Evolutionary conservation across 2,888 invertebrate genomes (phyloP), one percentile per base, ranked within the genome.

Genomic region (Aleiodes leptofemur): DNA sequence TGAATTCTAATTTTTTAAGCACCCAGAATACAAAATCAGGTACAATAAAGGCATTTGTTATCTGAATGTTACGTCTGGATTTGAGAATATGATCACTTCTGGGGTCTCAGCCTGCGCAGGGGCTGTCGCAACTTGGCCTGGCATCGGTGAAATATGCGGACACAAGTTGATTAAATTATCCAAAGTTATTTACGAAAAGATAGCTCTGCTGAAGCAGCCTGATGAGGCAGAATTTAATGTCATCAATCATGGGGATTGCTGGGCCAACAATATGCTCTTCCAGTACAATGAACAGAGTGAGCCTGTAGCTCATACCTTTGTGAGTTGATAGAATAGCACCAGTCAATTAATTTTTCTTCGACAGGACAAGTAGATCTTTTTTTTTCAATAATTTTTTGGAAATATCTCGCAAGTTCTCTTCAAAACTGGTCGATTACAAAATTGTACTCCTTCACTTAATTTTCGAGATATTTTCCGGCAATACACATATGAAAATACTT

Each of bases 261-360:
- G 43, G 43, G 43, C 3, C 11, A 43, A 43, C 7, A 43, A 43
- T 11, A 8, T 43, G 11, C 43, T 43, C 9, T 43, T 43, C 43
- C 43, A 9, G 9, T 88, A 88, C 76, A 79, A 87, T 71, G 76
- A 81, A n/a, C 73, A 82, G 4, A 77, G 78, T 23, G 81, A 84
- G 29, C 85, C 83, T 0, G 70, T 79, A n/a, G 77, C 78, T 9
- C 86, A 86, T 8, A 87, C 87, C 56, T 86, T 86, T 69, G 88
- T 89, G 77, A 83, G 85, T 83, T 73, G 43, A 43, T 43, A 8
- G 4, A 34, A 34, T 34, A 34, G 34, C 34, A 34, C 34, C 4
- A 34, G 34, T 34, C 34, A 34, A 34, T 34, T 0, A 34, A 34
- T 34, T 34, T 34, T 34, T 34, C 6, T 6, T 6, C 4, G 3